phyloP scores from a whole-genome alignment of 1,140 invertebrate species.

The Pseudachorutes palmiensis region DNA sequence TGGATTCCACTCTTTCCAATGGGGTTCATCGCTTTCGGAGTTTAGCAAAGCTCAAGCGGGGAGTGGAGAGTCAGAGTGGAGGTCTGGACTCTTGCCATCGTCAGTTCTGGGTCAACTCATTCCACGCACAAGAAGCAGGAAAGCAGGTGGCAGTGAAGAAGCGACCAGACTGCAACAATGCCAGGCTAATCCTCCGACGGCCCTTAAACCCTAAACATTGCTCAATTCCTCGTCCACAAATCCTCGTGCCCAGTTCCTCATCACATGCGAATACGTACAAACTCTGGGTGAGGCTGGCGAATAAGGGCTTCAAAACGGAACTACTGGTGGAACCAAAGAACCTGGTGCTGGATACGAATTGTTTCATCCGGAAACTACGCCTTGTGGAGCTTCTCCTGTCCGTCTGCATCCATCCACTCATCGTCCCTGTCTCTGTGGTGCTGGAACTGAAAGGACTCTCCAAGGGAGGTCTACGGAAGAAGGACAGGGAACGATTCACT shows the following conservation, averaged over 20 bases:
- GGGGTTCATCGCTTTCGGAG: not conserved
- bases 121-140: too few species aligned
- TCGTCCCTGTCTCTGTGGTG: constrained; percentile 29
- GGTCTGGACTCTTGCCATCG: not conserved
- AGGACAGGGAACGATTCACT: constrained; percentile 15
- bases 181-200: too few species aligned
- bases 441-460: constrained; percentile 27
- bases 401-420: constrained; percentile 1
- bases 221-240: too few species aligned
- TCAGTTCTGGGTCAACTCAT: not conserved
- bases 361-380: constrained; percentile 14
- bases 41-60: not conserved
- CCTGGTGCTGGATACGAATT: constrained; percentile 32
- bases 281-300: not conserved
- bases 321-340: constrained; percentile 16
- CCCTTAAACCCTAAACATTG: too few species aligned
- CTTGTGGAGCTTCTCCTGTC: not conserved
- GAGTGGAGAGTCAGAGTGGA: constrained; percentile 4
- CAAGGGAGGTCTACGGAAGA: constrained; percentile 23
- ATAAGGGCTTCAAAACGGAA: constrained; percentile 7
- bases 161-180: too few species aligned
- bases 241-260: too few species aligned
- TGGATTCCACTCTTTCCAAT: not conserved
- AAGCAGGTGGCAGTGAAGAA: too few species aligned
- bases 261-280: constrained; percentile 3